phyloP scores from a whole-genome alignment of 2,888 invertebrate genomes.

The Leptura quadrifasciata region DNA sequence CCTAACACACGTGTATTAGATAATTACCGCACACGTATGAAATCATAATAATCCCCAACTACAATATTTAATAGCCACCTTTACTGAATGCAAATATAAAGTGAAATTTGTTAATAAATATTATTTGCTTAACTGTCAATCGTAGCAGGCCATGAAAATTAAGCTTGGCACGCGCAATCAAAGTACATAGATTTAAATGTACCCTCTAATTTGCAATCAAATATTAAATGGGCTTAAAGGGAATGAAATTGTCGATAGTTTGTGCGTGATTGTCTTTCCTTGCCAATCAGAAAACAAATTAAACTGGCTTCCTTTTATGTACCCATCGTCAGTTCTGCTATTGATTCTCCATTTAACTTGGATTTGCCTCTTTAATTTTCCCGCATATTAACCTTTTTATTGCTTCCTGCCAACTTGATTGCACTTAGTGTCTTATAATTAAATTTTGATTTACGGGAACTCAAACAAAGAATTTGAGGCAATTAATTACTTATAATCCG shows the following conservation, averaged over 20 bases:
- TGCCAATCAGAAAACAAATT: conserved; percentile 24
- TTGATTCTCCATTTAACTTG: conserved; percentile 24
- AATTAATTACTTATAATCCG: not conserved
- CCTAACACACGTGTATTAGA: too few species aligned
- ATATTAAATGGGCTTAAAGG: not conserved
- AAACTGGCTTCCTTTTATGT: conserved; percentile 29
- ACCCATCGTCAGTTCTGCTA: conserved; percentile 12
- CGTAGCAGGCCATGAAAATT: too few species aligned
- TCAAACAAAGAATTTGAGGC: not conserved
- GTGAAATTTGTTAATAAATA: too few species aligned
- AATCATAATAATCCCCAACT: too few species aligned
- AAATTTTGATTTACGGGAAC: conserved; percentile 18
- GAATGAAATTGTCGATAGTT: not conserved
- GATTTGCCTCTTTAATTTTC: conserved; percentile 17
- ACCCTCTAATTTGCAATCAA: conserved; percentile 1
- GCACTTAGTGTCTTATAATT: conserved; percentile 19
- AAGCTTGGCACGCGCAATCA: too few species aligned
- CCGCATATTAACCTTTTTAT: conserved; percentile 23
- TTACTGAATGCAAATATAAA: too few species aligned
- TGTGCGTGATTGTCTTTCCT: conserved; percentile 11
- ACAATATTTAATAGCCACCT: too few species aligned
- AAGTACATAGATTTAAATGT: not conserved
- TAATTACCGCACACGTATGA: too few species aligned
- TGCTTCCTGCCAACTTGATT: not conserved
- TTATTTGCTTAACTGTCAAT: too few species aligned